Percentiles rank a stretch among this genome's conserved stretches.
These are phyloP conservation scores for Homarus americanus DNA, from an alignment of 1,140 invertebrate genomes.

Conservation along the genomic window DNA sequence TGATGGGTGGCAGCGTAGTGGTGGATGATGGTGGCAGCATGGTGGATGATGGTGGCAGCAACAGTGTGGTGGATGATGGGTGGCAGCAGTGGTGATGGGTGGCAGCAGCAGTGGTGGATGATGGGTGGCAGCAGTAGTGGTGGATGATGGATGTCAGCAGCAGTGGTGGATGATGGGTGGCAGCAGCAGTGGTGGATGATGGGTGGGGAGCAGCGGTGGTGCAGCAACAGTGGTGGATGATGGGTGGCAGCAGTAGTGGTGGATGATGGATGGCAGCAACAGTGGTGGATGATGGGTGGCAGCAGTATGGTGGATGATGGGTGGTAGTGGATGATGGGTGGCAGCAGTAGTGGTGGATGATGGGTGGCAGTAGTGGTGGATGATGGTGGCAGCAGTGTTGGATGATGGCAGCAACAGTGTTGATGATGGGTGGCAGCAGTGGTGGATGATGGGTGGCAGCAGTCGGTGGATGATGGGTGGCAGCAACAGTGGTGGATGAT, in stretches of 20 bases:
- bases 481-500: neutral
- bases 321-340: too few species aligned
- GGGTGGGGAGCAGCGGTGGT: neutral
- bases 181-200: neutral
- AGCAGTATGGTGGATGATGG: neutral
- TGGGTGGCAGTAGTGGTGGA: too few species aligned
- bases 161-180: neutral
- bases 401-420: too few species aligned
- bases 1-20: too few species aligned
- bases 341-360: too few species aligned
- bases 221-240: neutral
- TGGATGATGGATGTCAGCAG: neutral
- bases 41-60: neutral
- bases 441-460: too few species aligned
- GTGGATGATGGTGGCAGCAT: neutral
- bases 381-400: too few species aligned
- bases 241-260: neutral
- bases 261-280: neutral
- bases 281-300: neutral
- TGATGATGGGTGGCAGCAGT: too few species aligned
- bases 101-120: neutral
- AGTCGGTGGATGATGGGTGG: neutral
- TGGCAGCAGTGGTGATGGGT: too few species aligned
- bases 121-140: too few species aligned
- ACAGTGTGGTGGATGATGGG: neutral